Evolutionary conservation across 2,797 vertebrate genomes (phyloP).

Genomic region (Hypotaenidia okinawae): DNA sequence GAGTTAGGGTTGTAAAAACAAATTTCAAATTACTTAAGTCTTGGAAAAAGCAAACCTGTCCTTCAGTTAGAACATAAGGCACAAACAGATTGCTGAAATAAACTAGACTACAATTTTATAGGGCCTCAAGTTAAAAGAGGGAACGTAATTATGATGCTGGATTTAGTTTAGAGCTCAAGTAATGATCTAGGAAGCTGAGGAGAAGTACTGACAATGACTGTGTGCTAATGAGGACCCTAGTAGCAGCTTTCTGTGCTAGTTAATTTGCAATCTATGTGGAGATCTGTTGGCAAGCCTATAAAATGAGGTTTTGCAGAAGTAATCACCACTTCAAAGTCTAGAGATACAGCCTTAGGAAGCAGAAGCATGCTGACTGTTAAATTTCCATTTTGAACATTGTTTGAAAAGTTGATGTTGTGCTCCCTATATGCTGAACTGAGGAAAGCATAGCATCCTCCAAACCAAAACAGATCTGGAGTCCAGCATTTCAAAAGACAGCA

Average conservation of each 20-base stretch:
- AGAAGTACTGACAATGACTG: slow-evolving; percentile 9
- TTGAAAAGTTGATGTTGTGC: background rate
- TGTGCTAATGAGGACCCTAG: slow-evolving; percentile 40
- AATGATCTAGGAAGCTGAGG: slow-evolving; percentile 39
- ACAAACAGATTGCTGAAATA: slow-evolving; percentile 37
- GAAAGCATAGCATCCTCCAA: background rate
- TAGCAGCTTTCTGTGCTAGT: slow-evolving; percentile 17
- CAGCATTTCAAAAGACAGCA: background rate
- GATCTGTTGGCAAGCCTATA: slow-evolving; percentile 46
- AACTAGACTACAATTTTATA: background rate
- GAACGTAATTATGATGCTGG: slow-evolving; percentile 32
- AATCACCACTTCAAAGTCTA: slow-evolving; percentile 52
- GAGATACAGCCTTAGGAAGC: slow-evolving; percentile 24
- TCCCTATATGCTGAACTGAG: background rate
- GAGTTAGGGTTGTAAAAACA: background rate
- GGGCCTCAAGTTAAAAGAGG: slow-evolving; percentile 28
- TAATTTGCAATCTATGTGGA: slow-evolving; percentile 58
- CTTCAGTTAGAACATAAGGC: slow-evolving; percentile 8
- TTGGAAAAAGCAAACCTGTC: background rate
- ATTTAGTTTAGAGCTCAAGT: slow-evolving; percentile 28
- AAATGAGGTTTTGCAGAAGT: slow-evolving; percentile 45
- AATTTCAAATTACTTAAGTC: background rate
- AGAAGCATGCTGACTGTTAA: background rate
- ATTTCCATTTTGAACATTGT: slow-evolving; percentile 16
- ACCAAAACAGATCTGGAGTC: background rate